Evolutionary conservation across 1,140 invertebrate genomes (phyloP), one percentile per base, ranked within the genome.

Genomic region (Lucilia sericata): DNA sequence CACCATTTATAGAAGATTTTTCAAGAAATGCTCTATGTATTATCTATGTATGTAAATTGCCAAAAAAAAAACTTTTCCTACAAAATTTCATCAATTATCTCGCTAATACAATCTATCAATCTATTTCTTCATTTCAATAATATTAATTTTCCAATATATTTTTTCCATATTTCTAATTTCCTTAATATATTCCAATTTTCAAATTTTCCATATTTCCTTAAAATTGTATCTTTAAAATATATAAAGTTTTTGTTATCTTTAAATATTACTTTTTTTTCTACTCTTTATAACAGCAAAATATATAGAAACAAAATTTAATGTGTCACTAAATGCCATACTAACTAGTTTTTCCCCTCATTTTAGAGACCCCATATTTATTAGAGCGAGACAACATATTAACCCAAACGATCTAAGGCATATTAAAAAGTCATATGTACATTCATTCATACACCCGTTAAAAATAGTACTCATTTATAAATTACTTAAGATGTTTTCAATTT

Each of bases 261-360:
- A 70, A 70, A 70, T 21, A 19, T 70, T 70, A 30, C 25, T 30
- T 30, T 30, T 30, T 30, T 30, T n/a, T n/a, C 14, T 1, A 8
- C 60, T 21, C 60, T 70, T 36, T 70, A 70, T 70, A 70, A n/a
- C 25, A 30, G 25, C 25, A n/a, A 60, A 60, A 60, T 8, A 60
- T 60, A 17, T n/a, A 17, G n/a, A 60, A 60, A n/a, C n/a, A 70
- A 70, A 25, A 70, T 70, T 80, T 80, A 80, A 80, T 80, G 76
- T 80, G 76, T 80, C 76, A 80, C 76, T 80, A 80, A 80, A 80
- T 80, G 76, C 76, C 76, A 78, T 78, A 42, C 36, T 78, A 78
- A 78, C 75, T 49, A 21, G 76, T 70, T 70, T 65, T 42, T 49
- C 76, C 76, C 42, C 76, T 80, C 21, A 13, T 80, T 78, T 47